Base-by-base conservation (phyloP, 64 coral and sea anemone genomes). In the Actinia tenebrosa region DNA sequence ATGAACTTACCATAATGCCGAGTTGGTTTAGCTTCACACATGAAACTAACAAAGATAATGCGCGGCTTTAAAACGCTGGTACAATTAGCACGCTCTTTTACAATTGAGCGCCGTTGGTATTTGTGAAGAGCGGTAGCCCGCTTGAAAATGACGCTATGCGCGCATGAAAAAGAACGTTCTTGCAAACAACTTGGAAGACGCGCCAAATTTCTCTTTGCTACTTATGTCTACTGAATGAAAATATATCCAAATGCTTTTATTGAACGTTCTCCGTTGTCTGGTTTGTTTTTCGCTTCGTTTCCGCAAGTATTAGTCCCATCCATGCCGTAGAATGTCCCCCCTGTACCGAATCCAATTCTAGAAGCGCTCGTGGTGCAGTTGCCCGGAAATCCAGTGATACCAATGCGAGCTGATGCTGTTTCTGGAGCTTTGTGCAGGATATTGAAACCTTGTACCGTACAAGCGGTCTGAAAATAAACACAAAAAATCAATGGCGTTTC, bases 261-360 rank as follows among this genome's bases (percentile, higher is more conserved):
- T 1, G 64, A 50, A 18, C 44, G 1, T 45, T 81, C 44, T 20
- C 46, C 79, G 17, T 81, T 81, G 79, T 87, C 59, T 0, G 30
- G 3, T 3, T 16, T 16, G 8, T n/a, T 27, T 0, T 43, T 1
- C 6, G 23, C 44, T 45, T 85, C 80, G 86, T 91, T 86, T 85
- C 93, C 93, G 64, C 93, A 91, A 1, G 89, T 88, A 44, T 88
- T 85, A 0, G 16, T 14, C 0, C 22, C 6, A 22, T 88, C 56
- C 82, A 91, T 88, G 3, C 25, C 47, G 52, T 52, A 42, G 27
- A 77, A 90, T 0, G 9, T 19, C 22, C 93, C 93, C 23, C 26
- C 18, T 15, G 86, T 91, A 13, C 93, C 93, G 79, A 94, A 94
- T 16, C 93, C 93, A 3, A 94, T 64, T 47, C 86, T 87, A 52